Evolutionary conservation across 2,888 invertebrate species (phyloP).

Genomic region (Callyntrura sp.): DNA sequence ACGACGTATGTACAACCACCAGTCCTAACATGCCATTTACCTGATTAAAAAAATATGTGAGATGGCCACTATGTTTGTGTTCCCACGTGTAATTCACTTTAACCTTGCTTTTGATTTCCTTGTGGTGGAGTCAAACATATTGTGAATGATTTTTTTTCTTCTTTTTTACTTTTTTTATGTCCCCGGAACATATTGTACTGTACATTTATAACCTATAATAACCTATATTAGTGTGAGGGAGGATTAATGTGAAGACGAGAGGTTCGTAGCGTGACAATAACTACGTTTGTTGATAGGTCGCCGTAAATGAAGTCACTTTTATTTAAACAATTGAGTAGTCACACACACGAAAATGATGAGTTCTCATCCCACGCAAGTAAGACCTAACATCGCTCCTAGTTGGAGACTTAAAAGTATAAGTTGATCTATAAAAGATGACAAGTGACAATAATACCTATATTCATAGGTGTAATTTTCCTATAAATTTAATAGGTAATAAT

Average conservation of each 20-base stretch:
- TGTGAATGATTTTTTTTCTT: constrained; percentile 5
- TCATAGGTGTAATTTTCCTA: no score
- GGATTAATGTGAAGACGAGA: constrained; percentile 4
- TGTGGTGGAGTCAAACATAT: constrained; percentile 20
- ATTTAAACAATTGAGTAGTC: background rate
- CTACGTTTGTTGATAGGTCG: background rate
- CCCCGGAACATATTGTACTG: constrained; percentile 53
- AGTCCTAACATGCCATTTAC: background rate
- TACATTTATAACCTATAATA: no score
- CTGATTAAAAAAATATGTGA: constrained; percentile 29
- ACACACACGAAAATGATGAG: constrained; percentile 60
- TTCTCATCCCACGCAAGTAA: constrained; percentile 66
- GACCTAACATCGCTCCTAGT: background rate
- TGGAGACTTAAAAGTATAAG: no score
- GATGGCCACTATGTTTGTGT: constrained; percentile 1
- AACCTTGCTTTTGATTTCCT: constrained; percentile 68
- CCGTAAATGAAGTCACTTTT: background rate
- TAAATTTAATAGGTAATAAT: no score
- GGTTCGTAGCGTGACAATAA: background rate
- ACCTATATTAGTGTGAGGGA: no score
- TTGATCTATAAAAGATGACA: no score
- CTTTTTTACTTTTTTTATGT: constrained; percentile 19
- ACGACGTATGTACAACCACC: background rate
- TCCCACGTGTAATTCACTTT: constrained; percentile 28
- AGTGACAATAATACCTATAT: no score